Evolutionary conservation across 2,113 vertebrate genomes (phyloP).

Genomic region (Anolis sagrei): DNA sequence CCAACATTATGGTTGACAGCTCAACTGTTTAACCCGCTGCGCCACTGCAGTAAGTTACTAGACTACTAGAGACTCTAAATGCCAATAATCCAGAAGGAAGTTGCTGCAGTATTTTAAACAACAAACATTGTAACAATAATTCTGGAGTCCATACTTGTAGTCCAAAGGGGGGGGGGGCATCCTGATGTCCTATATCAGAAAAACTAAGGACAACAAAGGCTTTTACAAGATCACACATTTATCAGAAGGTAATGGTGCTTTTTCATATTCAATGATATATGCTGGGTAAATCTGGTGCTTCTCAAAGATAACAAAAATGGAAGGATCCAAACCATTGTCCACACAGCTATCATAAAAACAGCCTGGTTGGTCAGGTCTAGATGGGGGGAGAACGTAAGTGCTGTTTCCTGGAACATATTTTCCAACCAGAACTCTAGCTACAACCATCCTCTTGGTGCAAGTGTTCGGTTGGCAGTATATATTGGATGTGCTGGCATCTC

Average conservation of each 20-base stretch:
- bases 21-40: too few species aligned
- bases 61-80: not conserved
- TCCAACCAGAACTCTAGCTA: slow-evolving; percentile 70
- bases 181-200: not conserved
- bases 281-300: slow-evolving; percentile 81
- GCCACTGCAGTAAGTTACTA: too few species aligned
- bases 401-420: slow-evolving; percentile 58
- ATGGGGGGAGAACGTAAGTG: slow-evolving; percentile 47
- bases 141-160: too few species aligned
- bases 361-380: slow-evolving; percentile 47
- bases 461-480: slow-evolving; percentile 16
- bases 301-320: slow-evolving; percentile 81
- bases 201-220: not conserved
- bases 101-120: not conserved
- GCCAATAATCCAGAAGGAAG: not conserved
- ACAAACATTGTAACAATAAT: not conserved
- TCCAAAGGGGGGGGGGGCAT: too few species aligned
- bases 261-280: slow-evolving; percentile 67
- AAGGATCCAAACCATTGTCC: slow-evolving; percentile 52
- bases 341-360: slow-evolving; percentile 76
- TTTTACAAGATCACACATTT: slow-evolving; percentile 14
- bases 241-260: not conserved
- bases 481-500: slow-evolving; percentile 72
- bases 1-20: too few species aligned
- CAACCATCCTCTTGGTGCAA: slow-evolving; percentile 63